Percentiles rank a stretch among this genome's conserved stretches.
phyloP scores from a whole-genome alignment of 2,888 invertebrate genomes.

The Amblyjoppa fuscipennis region DNA sequence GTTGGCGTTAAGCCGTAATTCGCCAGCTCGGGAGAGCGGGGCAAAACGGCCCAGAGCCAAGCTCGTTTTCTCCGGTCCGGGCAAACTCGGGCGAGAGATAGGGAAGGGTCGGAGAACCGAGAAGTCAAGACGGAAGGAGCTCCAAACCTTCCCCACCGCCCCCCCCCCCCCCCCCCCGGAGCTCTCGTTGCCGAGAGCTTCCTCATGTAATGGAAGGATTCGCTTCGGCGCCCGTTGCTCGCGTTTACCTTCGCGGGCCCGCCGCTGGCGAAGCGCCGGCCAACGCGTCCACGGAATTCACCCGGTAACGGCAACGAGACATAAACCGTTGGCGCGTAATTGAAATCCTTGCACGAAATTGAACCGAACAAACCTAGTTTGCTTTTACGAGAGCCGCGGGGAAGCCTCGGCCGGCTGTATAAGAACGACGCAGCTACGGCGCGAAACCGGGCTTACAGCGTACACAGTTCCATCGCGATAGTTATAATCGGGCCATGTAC shows the following conservation, averaged over 20 bases:
- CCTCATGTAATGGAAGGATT: constrained; percentile 62
- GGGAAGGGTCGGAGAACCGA: constrained; percentile 29
- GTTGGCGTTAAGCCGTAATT: constrained; percentile 70
- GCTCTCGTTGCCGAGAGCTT: constrained; percentile 12
- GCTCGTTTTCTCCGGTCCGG: background rate
- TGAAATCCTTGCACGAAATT: constrained; percentile 70
- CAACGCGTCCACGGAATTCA: constrained; percentile 13
- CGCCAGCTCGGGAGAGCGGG: constrained; percentile 56
- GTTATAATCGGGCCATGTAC: background rate
- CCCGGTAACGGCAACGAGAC: constrained; percentile 51
- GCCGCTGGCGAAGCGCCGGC: constrained; percentile 18
- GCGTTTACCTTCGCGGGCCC: constrained; percentile 24
- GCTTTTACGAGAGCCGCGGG: constrained; percentile 62
- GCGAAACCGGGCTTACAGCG: background rate
- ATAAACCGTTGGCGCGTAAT: constrained; percentile 67
- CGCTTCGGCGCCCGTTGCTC: constrained; percentile 55
- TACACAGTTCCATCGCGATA: background rate
- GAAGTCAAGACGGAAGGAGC: constrained; percentile 58
- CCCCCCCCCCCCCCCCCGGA: background rate
- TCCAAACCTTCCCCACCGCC: background rate
- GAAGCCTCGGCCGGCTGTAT: background rate
- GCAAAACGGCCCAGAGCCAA: background rate
- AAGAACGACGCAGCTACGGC: background rate
- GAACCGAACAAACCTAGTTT: constrained; percentile 69
- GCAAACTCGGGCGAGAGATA: background rate